A percentile compares a stretch with the other conserved stretches of the same genome.
Conservation (phyloP, 2,888 invertebrate species). For the Sepiola atlantica region DNA sequence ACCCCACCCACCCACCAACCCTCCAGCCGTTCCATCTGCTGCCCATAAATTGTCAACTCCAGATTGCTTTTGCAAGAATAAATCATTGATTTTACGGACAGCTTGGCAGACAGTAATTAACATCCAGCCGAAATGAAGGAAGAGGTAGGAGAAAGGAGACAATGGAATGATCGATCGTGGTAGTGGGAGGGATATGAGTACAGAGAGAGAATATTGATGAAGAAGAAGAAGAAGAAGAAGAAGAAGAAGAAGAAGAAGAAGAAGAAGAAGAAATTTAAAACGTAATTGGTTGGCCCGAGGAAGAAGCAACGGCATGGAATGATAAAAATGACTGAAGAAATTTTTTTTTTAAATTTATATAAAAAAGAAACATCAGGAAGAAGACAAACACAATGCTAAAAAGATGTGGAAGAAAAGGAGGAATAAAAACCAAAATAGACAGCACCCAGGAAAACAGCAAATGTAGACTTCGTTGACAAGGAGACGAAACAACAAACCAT, state of each 20-base stretch:
- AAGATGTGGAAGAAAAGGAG: background rate
- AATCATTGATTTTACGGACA: background rate
- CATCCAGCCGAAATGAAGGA: background rate
- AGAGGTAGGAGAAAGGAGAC: background rate
- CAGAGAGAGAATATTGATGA: background rate
- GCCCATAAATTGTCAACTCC: conserved; percentile 20
- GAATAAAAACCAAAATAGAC: background rate
- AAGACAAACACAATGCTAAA: background rate
- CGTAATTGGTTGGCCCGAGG: no score
- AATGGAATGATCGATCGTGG: background rate
- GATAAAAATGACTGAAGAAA: background rate
- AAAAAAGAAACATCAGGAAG: background rate
- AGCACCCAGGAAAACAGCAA: no score
- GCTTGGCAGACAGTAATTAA: background rate
- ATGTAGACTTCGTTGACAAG: no score
- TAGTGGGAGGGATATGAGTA: background rate
- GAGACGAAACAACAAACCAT: no score
- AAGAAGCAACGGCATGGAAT: background rate
- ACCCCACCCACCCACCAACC: background rate
- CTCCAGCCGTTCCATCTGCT: background rate
- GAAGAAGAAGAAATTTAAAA: background rate
- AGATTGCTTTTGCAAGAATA: background rate
- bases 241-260: background rate
- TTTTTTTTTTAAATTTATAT: no score
- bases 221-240: background rate